Evolutionary conservation across 2,797 vertebrate genomes (phyloP).

Genomic region (Xenops minutus): DNA sequence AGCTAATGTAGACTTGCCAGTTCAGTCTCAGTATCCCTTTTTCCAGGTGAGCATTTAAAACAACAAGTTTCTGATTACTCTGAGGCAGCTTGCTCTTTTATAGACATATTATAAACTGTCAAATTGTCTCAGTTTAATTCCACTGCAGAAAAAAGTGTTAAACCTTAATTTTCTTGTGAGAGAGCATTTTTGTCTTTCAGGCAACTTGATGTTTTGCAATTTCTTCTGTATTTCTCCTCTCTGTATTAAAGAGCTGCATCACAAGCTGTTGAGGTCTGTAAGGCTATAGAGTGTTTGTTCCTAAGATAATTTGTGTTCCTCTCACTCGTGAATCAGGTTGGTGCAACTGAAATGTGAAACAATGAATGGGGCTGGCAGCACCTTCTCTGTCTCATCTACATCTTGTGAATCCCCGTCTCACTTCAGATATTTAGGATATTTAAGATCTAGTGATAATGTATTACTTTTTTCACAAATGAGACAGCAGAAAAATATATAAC

Average conservation of each 20-base stretch:
- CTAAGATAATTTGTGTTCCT: not conserved
- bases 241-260: not conserved
- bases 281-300: not conserved
- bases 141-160: not conserved
- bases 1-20: not conserved
- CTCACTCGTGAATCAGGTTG: not conserved
- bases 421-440: not conserved
- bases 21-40: not conserved
- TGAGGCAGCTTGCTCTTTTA: not conserved
- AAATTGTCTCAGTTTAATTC: not conserved
- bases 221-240: not conserved
- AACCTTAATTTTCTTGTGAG: not conserved
- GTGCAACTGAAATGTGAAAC: not conserved
- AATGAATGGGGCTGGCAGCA: not conserved
- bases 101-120: not conserved
- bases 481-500: not conserved
- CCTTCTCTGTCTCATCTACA: not conserved
- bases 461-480: not conserved
- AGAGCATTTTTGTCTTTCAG: not conserved
- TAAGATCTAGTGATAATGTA: not conserved
- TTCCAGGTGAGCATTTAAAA: not conserved
- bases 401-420: not conserved
- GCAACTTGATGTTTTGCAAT: not conserved
- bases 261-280: not conserved
- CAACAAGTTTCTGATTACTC: not conserved